These are phyloP conservation scores for Salarias fasciatus DNA, from an alignment of 2,797 vertebrate species.

Conservation along the genomic window DNA sequence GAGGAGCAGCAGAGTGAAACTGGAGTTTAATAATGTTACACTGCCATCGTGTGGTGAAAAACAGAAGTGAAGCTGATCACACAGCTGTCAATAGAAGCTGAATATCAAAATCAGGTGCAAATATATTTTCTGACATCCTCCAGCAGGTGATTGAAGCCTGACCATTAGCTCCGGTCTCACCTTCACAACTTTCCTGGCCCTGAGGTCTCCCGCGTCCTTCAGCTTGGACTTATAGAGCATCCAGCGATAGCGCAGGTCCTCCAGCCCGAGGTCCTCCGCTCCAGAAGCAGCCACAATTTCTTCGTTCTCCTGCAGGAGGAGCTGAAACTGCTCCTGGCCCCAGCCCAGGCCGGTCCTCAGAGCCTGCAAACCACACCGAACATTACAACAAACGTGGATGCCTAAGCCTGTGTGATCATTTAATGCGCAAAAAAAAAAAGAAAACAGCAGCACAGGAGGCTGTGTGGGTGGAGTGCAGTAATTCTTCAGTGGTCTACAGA, in stretches of 20 bases:
- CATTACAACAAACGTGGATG: no score
- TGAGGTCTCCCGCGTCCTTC: conserved; percentile 73
- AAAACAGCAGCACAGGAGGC: no score
- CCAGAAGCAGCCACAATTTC: conserved; percentile 1
- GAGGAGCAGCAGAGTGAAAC: no score
- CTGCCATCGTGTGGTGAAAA: conserved; percentile 57
- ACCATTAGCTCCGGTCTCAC: conserved; percentile 45
- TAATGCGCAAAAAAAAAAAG: no score
- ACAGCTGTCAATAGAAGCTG: no score
- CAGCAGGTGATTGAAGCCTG: no score
- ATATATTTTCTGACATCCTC: no score
- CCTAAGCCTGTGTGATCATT: no score
- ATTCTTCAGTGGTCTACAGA: no score
- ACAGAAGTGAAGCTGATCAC: no score
- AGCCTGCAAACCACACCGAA: conserved; percentile 68
- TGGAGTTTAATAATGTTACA: not conserved
- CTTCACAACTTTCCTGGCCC: conserved; percentile 49
- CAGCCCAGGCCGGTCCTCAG: conserved; percentile 77
- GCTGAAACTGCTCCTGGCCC: conserved; percentile 84
- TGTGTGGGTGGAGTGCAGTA: no score
- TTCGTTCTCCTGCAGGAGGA: conserved; percentile 53
- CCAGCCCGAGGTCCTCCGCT: conserved; percentile 72
- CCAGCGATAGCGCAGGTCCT: conserved; percentile 92
- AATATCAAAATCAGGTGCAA: no score
- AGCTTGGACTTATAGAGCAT: conserved; percentile 95